Evolutionary conservation across 2,888 invertebrate genomes (phyloP).

Genomic region (Epirrhoe alternata): DNA sequence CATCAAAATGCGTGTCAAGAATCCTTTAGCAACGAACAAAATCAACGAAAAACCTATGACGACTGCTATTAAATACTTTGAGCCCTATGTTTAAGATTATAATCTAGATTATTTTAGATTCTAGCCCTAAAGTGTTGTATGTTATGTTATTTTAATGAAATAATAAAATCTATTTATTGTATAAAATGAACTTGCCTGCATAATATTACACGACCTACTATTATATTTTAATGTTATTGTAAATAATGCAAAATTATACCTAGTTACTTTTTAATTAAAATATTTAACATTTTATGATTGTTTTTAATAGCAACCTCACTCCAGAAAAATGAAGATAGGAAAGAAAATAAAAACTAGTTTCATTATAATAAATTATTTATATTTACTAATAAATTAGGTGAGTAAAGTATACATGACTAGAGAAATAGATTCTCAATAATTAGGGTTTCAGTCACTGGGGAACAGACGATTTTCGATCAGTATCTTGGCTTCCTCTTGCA

Average conservation of each 20-base stretch:
- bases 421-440: not conserved
- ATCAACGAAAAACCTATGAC: conserved; percentile 84
- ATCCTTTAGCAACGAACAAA: conserved; percentile 86
- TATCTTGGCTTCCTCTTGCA: conserved; percentile 34
- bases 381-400: conserved; percentile 7
- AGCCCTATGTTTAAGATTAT: conserved; percentile 77
- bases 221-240: conserved; percentile 76
- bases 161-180: conserved; percentile 77
- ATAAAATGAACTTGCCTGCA: conserved; percentile 81
- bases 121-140: conserved; percentile 48
- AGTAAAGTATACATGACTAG: not conserved
- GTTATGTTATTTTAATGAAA: conserved; percentile 55
- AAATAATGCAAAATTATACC: conserved; percentile 70
- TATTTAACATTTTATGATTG: conserved; percentile 60
- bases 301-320: conserved; percentile 6
- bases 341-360: conserved; percentile 3
- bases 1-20: conserved; percentile 89
- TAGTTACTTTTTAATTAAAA: conserved; percentile 71
- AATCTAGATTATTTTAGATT: conserved; percentile 33
- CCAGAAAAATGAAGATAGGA: not conserved
- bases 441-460: conserved; percentile 1
- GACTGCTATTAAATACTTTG: conserved; percentile 84
- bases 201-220: conserved; percentile 64
- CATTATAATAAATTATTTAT: not conserved
- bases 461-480: conserved; percentile 5